A percentile compares a stretch with the other conserved stretches of the same genome.
phyloP scores from a whole-genome alignment of 2,888 invertebrate species.

The Apoderus coryli region DNA sequence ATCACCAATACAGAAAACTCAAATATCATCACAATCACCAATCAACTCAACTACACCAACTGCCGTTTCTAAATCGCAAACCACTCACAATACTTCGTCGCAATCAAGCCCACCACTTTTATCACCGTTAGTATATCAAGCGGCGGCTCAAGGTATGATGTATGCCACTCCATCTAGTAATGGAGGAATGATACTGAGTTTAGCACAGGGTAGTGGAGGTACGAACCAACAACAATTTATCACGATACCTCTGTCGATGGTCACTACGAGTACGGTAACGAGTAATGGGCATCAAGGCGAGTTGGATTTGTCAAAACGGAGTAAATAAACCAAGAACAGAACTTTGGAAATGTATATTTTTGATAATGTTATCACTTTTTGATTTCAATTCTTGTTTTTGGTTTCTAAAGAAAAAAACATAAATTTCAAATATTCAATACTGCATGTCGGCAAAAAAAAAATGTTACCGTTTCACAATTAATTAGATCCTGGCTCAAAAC shows the following conservation, averaged over 20 bases:
- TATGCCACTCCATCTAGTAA: conserved; percentile 34
- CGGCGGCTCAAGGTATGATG: conserved; percentile 35
- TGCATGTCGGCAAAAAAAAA: too few relatives aligned
- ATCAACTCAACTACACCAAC: conserved; percentile 16
- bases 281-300: conserved; percentile 31
- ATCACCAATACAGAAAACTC: conserved; percentile 17
- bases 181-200: conserved; percentile 34
- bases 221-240: conserved; percentile 47
- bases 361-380: conserved; percentile 11
- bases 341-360: too few relatives aligned
- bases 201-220: conserved; percentile 28
- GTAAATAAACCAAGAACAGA: conserved; percentile 17
- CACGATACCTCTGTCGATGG: conserved; percentile 55
- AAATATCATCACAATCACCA: conserved; percentile 12
- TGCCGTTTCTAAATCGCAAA: conserved; percentile 13
- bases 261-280: conserved; percentile 32
- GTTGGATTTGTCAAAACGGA: conserved; percentile 26
- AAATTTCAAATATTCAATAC: too few relatives aligned
- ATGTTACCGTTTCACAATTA: too few relatives aligned
- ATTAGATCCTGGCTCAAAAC: too few relatives aligned
- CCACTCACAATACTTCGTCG: conserved; percentile 12
- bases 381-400: too few relatives aligned
- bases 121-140: conserved; percentile 32
- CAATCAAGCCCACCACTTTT: conserved; percentile 22
- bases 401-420: too few relatives aligned